Conservation (phyloP, 2,113 vertebrate species). For the Pagrus major region DNA sequence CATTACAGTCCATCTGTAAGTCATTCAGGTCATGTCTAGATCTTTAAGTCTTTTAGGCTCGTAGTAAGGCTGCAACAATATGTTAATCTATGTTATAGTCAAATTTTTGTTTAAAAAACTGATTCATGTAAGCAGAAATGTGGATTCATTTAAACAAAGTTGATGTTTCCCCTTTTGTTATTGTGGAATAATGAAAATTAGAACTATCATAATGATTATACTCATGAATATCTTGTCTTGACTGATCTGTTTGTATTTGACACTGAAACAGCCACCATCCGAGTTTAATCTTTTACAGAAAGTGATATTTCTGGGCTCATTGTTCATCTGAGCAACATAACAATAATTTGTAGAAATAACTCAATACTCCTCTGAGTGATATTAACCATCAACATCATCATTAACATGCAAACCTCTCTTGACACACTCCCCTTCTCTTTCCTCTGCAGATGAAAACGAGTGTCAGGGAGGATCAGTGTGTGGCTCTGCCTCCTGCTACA, state of each 20-base stretch:
- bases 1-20: neutral
- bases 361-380: neutral
- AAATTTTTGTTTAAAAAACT: too few species aligned
- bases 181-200: too few species aligned
- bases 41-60: too few species aligned
- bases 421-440: neutral
- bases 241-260: neutral
- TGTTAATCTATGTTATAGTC: too few species aligned
- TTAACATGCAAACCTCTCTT: neutral
- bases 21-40: too few species aligned
- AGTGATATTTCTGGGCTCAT: neutral
- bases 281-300: neutral
- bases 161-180: too few species aligned
- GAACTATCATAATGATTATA: too few species aligned
- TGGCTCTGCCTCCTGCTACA: constrained; percentile 94
- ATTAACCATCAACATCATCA: too few species aligned
- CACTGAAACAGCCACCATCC: neutral
- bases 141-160: too few species aligned
- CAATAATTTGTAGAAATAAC: neutral
- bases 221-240: neutral
- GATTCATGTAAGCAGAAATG: too few species aligned
- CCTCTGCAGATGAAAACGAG: constrained; percentile 91
- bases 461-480: constrained; percentile 87
- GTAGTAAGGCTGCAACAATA: too few species aligned
- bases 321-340: neutral